Conservation (phyloP, 2,888 invertebrate genomes). For the Sminthurinus aureus region DNA sequence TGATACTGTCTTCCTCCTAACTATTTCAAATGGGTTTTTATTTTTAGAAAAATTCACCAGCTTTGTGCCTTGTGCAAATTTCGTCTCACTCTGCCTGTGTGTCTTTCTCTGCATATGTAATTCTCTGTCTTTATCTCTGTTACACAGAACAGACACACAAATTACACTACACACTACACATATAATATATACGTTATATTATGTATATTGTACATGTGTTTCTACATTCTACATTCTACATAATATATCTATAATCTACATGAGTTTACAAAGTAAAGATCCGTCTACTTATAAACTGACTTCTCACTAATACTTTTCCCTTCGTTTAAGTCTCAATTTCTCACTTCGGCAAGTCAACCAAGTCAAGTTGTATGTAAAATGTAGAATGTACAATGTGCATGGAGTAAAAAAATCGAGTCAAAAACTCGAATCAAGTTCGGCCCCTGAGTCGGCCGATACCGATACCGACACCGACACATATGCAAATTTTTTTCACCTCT, state of each 20-base stretch:
- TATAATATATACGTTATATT: background rate
- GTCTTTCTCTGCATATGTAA: background rate
- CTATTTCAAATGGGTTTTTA: constrained; percentile 38
- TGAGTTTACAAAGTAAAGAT: too few species aligned
- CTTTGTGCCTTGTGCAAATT: constrained; percentile 43
- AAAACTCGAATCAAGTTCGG: constrained; percentile 25
- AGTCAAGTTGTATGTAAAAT: too few species aligned
- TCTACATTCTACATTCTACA: background rate
- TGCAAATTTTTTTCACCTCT: constrained; percentile 39
- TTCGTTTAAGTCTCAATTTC: constrained; percentile 5
- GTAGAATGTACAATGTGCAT: too few species aligned
- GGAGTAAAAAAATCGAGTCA: too few species aligned
- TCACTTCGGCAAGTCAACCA: background rate
- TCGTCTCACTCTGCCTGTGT: background rate
- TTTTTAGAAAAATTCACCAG: constrained; percentile 43
- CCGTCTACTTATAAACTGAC: background rate
- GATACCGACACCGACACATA: background rate
- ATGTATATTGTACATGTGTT: too few species aligned
- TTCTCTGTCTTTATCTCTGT: background rate
- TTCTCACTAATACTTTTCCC: background rate
- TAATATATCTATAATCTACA: too few species aligned
- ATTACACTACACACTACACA: background rate
- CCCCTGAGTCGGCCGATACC: constrained; percentile 9
- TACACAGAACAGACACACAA: background rate
- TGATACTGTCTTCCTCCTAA: background rate